These are phyloP conservation scores for Salvelinus sp. DNA, from an alignment of 2,113 vertebrate species.

Conservation along the genomic window DNA sequence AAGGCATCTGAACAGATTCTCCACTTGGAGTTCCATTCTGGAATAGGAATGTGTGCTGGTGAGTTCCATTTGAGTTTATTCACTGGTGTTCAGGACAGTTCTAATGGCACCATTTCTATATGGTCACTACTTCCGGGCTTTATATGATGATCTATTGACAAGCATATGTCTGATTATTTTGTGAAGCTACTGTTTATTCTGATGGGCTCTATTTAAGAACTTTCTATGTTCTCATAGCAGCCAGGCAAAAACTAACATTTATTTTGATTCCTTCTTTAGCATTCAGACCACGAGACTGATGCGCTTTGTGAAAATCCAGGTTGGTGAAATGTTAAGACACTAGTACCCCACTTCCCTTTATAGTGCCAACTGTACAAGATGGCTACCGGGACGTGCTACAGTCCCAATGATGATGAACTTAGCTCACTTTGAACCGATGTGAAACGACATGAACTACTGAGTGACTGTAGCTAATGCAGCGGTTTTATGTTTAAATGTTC, in stretches of 20 bases:
- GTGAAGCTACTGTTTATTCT: not conserved
- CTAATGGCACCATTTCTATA: too few relatives aligned
- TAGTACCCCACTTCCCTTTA: too few relatives aligned
- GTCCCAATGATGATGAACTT: slow-evolving; percentile 59
- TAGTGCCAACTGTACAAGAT: too few relatives aligned
- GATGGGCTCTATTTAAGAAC: too few relatives aligned
- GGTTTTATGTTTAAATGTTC: too few relatives aligned
- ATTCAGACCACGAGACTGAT: too few relatives aligned
- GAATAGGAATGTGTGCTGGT: not conserved
- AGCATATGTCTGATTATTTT: not conserved
- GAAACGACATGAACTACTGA: slow-evolving; percentile 64
- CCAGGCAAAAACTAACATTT: too few relatives aligned
- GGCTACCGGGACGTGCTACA: not conserved
- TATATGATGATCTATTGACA: slow-evolving; percentile 29
- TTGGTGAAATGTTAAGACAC: too few relatives aligned
- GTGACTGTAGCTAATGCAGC: slow-evolving; percentile 25
- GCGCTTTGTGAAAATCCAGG: too few relatives aligned
- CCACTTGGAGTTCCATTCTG: not conserved
- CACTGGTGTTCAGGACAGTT: not conserved
- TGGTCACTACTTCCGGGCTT: not conserved
- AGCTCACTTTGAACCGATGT: slow-evolving; percentile 66
- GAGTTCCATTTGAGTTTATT: not conserved
- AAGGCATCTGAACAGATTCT: not conserved
- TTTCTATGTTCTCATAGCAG: too few relatives aligned
- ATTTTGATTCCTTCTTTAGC: too few relatives aligned